Evolutionary conservation across 2,797 vertebrate genomes (phyloP), one percentile per base, ranked within the genome.

Genomic region (Thunnus albacares): DNA sequence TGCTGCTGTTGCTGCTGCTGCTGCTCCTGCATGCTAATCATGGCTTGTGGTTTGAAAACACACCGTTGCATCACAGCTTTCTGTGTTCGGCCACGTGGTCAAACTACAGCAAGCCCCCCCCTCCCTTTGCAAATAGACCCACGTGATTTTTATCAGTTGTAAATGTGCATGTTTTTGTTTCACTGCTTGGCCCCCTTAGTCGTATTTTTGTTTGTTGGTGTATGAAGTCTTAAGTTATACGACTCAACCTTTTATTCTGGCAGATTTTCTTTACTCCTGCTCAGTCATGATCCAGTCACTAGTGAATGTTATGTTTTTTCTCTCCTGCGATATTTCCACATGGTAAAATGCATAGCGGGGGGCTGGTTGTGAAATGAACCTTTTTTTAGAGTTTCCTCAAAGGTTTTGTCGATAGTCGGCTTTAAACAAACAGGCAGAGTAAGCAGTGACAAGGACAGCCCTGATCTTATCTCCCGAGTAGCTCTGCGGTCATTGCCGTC

Each of bases 401-500:
- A 30, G 4, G 14, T 18, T 71, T 66, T 72, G 45, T 74, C 49
- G 9, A 62, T 73, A 56, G 18, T 49, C 33, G 41, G 41, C 49
- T 11, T 33, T 53, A n/a, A 87, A 60, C 71, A 89, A 87, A 85
- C 68, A 69, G 15, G 5, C 56, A 81, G 5, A 59, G 60, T 76
- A 66, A 86, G n/a, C 74, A 61, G 20, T 20, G 53, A 6, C 52
- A 22, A 81, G 75, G 79, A 41, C 80, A n/a, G 41, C 1, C 77
- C 71, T 56, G n/a, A 7, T 49, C 77, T 87, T 85, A 79, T 80
- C 79, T 28, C 24, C 47, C 5, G 43, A 51, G 22, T 22, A 70
- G 70, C 79, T 79, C 63, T 47, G 59, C 0, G 77, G 90, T 88
- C 89, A 86, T 65, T 90, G 88, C 59, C 81, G 51, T 68, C 2